Conservation (phyloP, 2,797 vertebrate genomes). For the Artibeus lituratus region DNA sequence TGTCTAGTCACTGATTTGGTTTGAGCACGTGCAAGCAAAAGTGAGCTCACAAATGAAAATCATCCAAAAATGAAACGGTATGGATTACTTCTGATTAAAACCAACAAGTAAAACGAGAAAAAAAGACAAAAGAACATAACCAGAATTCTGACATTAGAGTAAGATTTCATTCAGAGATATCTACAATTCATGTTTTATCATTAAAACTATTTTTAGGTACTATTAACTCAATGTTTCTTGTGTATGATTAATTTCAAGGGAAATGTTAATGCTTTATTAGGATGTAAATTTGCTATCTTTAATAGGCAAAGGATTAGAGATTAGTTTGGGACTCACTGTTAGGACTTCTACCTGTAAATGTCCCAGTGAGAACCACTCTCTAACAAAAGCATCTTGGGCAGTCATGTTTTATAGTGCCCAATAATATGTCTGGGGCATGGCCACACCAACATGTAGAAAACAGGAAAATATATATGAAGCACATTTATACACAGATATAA, state of each 20-base stretch:
- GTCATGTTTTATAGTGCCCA: slow-evolving; percentile 93
- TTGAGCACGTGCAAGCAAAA: slow-evolving; percentile 93
- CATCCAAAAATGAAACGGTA: slow-evolving; percentile 74
- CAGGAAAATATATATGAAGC: slow-evolving; percentile 72
- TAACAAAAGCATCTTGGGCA: slow-evolving; percentile 96
- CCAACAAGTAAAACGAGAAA: slow-evolving; percentile 41
- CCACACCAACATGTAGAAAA: slow-evolving; percentile 78
- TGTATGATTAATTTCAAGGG: slow-evolving; percentile 26
- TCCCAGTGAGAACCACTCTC: slow-evolving; percentile 93
- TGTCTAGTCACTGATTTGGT: slow-evolving; percentile 86
- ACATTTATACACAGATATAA: slow-evolving; percentile 46
- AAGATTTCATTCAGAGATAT: slow-evolving; percentile 4
- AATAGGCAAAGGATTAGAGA: slow-evolving; percentile 9
- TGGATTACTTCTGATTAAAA: slow-evolving; percentile 69
- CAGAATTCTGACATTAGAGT: slow-evolving; percentile 29
- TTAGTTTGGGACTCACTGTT: slow-evolving; percentile 46
- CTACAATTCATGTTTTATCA: neutral
- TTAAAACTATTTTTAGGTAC: slow-evolving; percentile 6
- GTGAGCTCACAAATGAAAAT: slow-evolving; percentile 85
- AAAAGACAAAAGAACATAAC: slow-evolving; percentile 58
- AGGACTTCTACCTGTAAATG: slow-evolving; percentile 92
- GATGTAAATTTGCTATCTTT: slow-evolving; percentile 39
- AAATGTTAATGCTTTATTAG: neutral
- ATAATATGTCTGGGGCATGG: slow-evolving; percentile 86
- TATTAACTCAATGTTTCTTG: neutral